Percentiles rank a stretch among this genome's conserved stretches.
phyloP scores from a whole-genome alignment of 2,797 vertebrate genomes.

The Silurus aristotelis region DNA sequence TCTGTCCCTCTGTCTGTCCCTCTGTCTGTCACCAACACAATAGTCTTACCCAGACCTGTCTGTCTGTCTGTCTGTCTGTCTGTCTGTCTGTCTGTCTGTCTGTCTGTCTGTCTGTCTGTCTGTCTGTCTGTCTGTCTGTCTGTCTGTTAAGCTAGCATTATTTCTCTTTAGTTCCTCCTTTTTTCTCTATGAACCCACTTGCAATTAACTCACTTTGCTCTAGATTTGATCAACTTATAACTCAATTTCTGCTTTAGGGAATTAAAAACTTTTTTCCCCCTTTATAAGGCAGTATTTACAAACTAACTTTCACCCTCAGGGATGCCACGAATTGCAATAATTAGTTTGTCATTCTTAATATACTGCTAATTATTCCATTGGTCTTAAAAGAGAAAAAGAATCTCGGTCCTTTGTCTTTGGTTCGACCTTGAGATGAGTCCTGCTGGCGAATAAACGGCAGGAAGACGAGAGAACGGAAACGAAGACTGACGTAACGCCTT shows the following conservation, averaged over 20 bases:
- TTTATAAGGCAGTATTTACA: not conserved
- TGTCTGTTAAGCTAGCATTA: not conserved
- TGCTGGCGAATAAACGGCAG: conserved; percentile 25
- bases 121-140: no score
- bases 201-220: not conserved
- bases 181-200: not conserved
- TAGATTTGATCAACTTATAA: not conserved
- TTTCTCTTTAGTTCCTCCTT: no score
- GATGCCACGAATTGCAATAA: conserved; percentile 1
- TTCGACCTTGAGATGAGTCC: conserved; percentile 9
- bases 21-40: no score
- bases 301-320: not conserved
- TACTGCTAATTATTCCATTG: conserved; percentile 12
- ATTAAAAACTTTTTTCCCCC: not conserved
- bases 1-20: no score
- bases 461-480: not conserved
- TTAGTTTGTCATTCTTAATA: not conserved
- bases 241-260: not conserved
- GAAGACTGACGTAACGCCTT: not conserved
- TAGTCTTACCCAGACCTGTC: no score
- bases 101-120: no score
- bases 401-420: conserved; percentile 1
- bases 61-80: no score
- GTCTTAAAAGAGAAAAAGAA: no score
- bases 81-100: no score